Base-by-base conservation (phyloP, 1,140 invertebrate genomes). In the Drosophila sp. region DNA sequence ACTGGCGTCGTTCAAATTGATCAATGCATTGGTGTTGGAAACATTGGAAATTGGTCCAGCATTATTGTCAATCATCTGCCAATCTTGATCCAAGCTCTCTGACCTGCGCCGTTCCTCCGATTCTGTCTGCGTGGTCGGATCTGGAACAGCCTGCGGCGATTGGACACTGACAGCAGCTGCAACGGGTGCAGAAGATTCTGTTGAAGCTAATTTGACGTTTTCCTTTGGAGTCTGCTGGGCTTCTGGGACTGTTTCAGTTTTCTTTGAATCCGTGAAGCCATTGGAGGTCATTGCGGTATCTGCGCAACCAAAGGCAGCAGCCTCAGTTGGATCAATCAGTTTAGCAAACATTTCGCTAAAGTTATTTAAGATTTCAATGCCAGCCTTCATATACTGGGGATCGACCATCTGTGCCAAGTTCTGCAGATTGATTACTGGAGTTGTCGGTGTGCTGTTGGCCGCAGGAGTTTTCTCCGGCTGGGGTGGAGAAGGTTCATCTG, bases 291-390 rank as follows among this genome's bases (percentile, higher is more conserved):
- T 62, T 21, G 75, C 50, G 9, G 32, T 58, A 18, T 79, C 53
- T 21, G 64, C n/a, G 50, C 46, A 48, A 21, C 61, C 34, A 64
- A 67, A 45, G 32, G 63, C 18, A 36, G 76, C 64, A 18, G 51
- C 8, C 40, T 91, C 86, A 41, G 72, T 62, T 8, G 91, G 86
- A 64, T 91, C 84, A 21, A 92, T 80, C 75, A 91, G 90, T 75
- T 91, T 90, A 29, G 83, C 80, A 53, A 91, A 92, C 83, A 92
- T 91, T 70, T 90, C 80, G 32, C 80, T 91, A 21, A 92, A 91
- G 53, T 91, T 90, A 34, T 90, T 91, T 5, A 91, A 62, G 29
- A 91, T 84, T 45, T 92, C 78, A 45, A 91, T 82, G 36, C 90
- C 89, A 13, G 90, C 89, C 13, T 78, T 78, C 82, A 91, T 79